Base-by-base conservation (phyloP, 2,888 invertebrate species). In the Euspilapteryx auroguttella region DNA sequence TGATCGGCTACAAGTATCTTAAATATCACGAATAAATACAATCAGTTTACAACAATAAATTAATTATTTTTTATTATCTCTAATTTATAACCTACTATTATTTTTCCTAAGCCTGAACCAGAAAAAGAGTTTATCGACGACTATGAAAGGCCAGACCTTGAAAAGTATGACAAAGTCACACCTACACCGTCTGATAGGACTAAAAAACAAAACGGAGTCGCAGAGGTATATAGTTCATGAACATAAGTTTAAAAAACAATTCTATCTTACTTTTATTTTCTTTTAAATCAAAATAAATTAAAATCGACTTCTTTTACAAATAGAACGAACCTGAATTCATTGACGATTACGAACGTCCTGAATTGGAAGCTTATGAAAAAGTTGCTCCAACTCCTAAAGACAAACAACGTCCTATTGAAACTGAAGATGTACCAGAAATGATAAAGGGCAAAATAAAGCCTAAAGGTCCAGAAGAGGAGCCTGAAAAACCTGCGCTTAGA, bases 101-200 rank as follows among this genome's bases (percentile, higher is more conserved):
- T 11, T 25, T 13, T 41, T 44, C 52, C 46, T 36, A 57, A 69
- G 66, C 64, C 61, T 23, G 59, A 49, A 35, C 76, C 78, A 39
- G 62, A 71, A 25, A 64, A 71, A 37, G 81, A 81, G 36, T 71
- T 78, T 28, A 68, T 80, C 30, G 84, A 85, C 22, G 88, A 89
- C 58, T 89, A 89, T 47, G 87, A 89, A 50, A 78, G 85, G 36
- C 82, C 87, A 0, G 82, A 81, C 14, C 66, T 87, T 29, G 86
- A 87, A 51, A 82, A 80, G 55, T 85, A 82, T 41, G 82, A 85
- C 57, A 81, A 81, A 42, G 34, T 61, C 31, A 49, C 59, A 38
- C 64, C 71, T 21, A 58, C 64, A 34, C 58, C 33, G 3, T 3
- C 24, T 15, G 34, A 33, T 4, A 34, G 30, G 27, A 9, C 15